Evolutionary conservation across 2,113 vertebrate species (phyloP).

Genomic region (Dicrurus megarhynchus): DNA sequence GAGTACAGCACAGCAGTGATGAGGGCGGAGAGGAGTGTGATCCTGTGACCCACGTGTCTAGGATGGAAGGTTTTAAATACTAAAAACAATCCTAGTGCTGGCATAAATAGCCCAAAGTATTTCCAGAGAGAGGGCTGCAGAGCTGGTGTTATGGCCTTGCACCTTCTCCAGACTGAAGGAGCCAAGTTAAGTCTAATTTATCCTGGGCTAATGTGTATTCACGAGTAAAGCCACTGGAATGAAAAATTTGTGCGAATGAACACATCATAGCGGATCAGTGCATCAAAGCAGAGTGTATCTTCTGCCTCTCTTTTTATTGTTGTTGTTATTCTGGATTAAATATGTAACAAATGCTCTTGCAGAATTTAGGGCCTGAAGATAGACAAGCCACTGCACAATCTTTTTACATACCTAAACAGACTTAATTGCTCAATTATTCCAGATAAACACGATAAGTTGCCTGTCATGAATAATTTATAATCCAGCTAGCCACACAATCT

Average conservation of each 20-base stretch:
- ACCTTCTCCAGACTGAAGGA: not conserved
- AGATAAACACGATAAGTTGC: constrained; percentile 53
- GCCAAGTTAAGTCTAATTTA: not conserved
- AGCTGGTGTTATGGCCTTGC: not conserved
- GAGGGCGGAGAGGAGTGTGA: fast-evolving
- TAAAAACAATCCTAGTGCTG: not conserved
- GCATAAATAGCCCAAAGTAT: not conserved
- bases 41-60: not conserved
- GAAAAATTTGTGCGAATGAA: not conserved
- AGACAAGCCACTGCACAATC: constrained; percentile 34
- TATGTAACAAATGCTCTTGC: not conserved
- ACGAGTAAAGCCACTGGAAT: not conserved
- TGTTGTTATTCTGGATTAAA: constrained; percentile 17
- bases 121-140: not conserved
- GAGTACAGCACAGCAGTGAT: not conserved
- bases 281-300: not conserved
- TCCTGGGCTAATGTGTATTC: not conserved
- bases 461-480: constrained; percentile 47
- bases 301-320: not conserved
- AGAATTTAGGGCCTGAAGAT: constrained; percentile 21
- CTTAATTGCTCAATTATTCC: constrained; percentile 61
- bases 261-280: not conserved
- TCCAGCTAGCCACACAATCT: constrained; percentile 16
- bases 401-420: constrained; percentile 57
- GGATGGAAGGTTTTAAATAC: not conserved